Base-by-base conservation (phyloP, 2,113 vertebrate species). In the Motacilla tschutschensis region DNA sequence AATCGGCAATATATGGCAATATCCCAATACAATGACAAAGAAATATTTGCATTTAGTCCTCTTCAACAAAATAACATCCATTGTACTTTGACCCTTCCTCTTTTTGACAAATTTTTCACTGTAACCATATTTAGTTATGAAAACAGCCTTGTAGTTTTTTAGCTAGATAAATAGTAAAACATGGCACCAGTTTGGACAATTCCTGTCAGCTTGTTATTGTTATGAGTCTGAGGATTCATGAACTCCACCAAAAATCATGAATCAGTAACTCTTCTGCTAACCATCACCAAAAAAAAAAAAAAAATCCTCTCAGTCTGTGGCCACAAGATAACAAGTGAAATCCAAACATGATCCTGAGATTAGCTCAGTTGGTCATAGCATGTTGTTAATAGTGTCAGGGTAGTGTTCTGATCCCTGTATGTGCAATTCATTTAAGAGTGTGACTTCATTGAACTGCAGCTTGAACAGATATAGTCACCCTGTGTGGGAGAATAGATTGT, bases 41-140 rank as follows among this genome's bases (percentile, higher is more conserved):
- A 43, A 14, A 63, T 5, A 2, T 67, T 86, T 14, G 2, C 0
- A 2, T 73, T 81, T 35, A 47, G 47, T 47, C 3, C 5, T 28
- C 6, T 50, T 50, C 17, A 54, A 64, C 14, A 71, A 71, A 63
- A 44, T 35, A 44, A 46, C 6, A 12, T 29, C 13, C 16, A 28
- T 2, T 20, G 6, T n/a, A 38, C 1, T 50, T 41, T 8, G 5
- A 38, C 14, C 4, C 7, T 73, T 86, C 3, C 0, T 58, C 9
- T n/a, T 69, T 65, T 47, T 35, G 21, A 40, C 2, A 57, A 48
- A 51, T 48, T 77, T 81, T 17, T 62, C n/a, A 58, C 9, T 70
- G 9, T 25, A 65, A n/a, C 9, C 6, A 28, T 26, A 53, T 14
- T 12, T 8, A 67, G 4, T 19, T 82, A 25, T 36, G 31, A 60